Conservation (phyloP, 2,797 vertebrate species). For the Pterois miles region DNA sequence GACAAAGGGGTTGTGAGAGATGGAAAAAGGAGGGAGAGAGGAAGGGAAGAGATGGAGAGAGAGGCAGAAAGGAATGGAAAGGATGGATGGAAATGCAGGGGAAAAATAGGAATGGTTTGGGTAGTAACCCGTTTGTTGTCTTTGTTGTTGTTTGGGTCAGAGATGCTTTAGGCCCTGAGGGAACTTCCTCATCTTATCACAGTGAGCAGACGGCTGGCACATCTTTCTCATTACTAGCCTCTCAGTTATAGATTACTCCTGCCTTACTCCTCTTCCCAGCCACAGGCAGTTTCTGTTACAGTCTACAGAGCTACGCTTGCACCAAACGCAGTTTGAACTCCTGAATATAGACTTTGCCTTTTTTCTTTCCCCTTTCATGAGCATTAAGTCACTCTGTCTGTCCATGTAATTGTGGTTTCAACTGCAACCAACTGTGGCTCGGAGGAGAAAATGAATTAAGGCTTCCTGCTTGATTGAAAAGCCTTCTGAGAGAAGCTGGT, state of each 20-base stretch:
- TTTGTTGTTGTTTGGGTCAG: slow-evolving; percentile 81
- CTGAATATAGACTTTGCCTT: slow-evolving; percentile 77
- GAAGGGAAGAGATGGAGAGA: slow-evolving; percentile 11
- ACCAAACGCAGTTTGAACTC: slow-evolving; percentile 76
- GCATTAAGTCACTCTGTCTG: slow-evolving; percentile 77
- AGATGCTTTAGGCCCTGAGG: slow-evolving; percentile 76
- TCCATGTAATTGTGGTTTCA: slow-evolving; percentile 78
- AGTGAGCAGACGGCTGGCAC: slow-evolving; percentile 81
- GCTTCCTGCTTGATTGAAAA: slow-evolving; percentile 76
- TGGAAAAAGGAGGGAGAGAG: slow-evolving; percentile 33
- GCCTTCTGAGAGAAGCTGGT: slow-evolving; percentile 63
- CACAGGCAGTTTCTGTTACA: slow-evolving; percentile 77
- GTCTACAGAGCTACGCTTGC: slow-evolving; percentile 69
- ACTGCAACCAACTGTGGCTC: slow-evolving; percentile 71
- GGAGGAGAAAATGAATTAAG: slow-evolving; percentile 74
- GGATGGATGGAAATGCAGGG: slow-evolving; percentile 45
- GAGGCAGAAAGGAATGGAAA: slow-evolving; percentile 36
- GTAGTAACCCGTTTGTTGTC: slow-evolving; percentile 79
- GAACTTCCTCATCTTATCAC: slow-evolving; percentile 84
- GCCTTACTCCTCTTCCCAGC: slow-evolving; percentile 73
- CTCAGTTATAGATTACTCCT: slow-evolving; percentile 82
- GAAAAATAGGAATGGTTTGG: slow-evolving; percentile 59
- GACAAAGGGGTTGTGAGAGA: slow-evolving; percentile 45
- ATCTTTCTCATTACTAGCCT: slow-evolving; percentile 83
- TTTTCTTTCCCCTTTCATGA: slow-evolving; percentile 72